Conservation (phyloP, 2,888 invertebrate species). For the Helleia helle region DNA sequence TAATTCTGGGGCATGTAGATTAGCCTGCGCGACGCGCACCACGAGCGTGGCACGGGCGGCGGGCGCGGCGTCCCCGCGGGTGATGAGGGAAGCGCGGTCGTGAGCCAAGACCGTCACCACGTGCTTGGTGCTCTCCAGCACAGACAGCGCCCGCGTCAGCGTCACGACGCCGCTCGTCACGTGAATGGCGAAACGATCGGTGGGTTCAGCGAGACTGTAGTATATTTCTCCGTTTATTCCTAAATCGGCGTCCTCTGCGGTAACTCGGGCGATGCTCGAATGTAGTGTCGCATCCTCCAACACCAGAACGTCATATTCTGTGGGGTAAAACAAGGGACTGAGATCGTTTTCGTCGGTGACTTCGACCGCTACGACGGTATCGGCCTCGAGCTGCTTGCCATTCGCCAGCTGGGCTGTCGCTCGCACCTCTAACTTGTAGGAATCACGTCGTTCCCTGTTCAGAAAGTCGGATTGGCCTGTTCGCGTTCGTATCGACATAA, state of each 20-base stretch:
- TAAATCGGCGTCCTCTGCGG: constrained; percentile 96
- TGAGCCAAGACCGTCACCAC: constrained; percentile 87
- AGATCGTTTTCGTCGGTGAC: constrained; percentile 92
- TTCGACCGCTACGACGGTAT: constrained; percentile 79
- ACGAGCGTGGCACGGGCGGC: constrained; percentile 85
- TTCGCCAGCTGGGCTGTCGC: constrained; percentile 73
- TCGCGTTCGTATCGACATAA: constrained; percentile 90
- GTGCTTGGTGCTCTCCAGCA: constrained; percentile 79
- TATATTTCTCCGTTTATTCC: constrained; percentile 98
- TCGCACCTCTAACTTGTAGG: constrained; percentile 84
- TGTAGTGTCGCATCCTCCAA: constrained; percentile 92
- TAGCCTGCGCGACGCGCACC: constrained; percentile 86
- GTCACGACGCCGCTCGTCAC: constrained; percentile 93
- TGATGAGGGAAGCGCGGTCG: constrained; percentile 83
- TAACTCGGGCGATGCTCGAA: constrained; percentile 83
- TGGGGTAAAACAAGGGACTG: constrained; percentile 93
- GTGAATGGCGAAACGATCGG: constrained; percentile 92
- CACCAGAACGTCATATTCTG: constrained; percentile 89
- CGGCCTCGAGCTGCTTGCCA: constrained; percentile 78
- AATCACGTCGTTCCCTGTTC: constrained; percentile 92
- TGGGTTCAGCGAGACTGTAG: constrained; percentile 89
- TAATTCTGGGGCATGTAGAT: constrained; percentile 90
- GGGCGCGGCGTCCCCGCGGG: constrained; percentile 70
- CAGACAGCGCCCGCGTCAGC: constrained; percentile 84
- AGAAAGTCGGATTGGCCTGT: constrained; percentile 90